These are phyloP conservation scores for Pandemis corylana DNA, from an alignment of 2,888 invertebrate species.

Conservation along the genomic window DNA sequence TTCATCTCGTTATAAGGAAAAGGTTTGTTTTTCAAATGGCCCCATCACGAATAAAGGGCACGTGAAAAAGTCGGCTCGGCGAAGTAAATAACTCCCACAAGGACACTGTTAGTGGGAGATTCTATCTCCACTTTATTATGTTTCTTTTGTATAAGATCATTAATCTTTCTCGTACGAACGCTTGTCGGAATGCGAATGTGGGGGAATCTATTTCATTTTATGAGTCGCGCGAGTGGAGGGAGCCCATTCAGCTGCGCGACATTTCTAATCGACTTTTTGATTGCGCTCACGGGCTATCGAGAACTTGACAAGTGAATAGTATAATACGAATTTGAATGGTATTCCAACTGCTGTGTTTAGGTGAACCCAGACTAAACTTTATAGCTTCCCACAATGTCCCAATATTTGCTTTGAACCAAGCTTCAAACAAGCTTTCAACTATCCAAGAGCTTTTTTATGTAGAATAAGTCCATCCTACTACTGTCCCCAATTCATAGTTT, in stretches of 20 bases:
- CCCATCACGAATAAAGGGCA: conserved; percentile 70
- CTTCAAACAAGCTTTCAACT: neutral
- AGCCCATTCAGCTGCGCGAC: conserved; percentile 81
- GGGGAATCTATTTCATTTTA: conserved; percentile 85
- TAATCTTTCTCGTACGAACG: conserved; percentile 85
- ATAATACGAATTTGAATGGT: conserved; percentile 60
- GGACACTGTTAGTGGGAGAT: conserved; percentile 85
- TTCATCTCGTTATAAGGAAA: conserved; percentile 41
- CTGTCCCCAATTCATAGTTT: no score
- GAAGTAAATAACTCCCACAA: conserved; percentile 84
- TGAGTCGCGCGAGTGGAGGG: conserved; percentile 81
- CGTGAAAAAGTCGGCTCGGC: conserved; percentile 79
- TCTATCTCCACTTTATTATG: conserved; percentile 85
- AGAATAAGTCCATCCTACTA: no score
- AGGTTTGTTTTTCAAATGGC: conserved; percentile 59
- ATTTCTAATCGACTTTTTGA: conserved; percentile 85
- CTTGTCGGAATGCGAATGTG: conserved; percentile 85
- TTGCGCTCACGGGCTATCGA: conserved; percentile 75
- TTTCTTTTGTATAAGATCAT: conserved; percentile 83
- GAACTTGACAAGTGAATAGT: conserved; percentile 65
- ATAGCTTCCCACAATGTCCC: neutral
- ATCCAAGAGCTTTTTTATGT: no score
- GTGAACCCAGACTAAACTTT: neutral
- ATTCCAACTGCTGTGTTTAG: conserved; percentile 1
- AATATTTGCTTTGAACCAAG: neutral